Conservation (phyloP, 2,888 invertebrate genomes). For the Timandra comae region DNA sequence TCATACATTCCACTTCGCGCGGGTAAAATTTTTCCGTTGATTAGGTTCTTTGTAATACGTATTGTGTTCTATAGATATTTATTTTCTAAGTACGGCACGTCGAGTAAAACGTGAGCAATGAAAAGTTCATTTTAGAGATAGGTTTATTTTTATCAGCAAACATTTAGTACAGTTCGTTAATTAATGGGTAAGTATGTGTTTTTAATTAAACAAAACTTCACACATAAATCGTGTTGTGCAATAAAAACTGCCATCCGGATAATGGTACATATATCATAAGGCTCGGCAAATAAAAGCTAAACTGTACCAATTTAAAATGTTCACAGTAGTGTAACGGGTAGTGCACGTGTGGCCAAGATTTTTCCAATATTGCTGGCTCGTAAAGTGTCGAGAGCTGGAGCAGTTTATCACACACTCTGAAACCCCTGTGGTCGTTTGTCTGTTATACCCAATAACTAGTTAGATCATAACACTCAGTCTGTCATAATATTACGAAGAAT, state of each 20-base stretch:
- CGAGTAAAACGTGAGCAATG: too few relatives aligned
- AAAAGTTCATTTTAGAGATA: too few relatives aligned
- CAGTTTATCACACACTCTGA: slow-evolving; percentile 38
- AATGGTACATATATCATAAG: slow-evolving; percentile 14
- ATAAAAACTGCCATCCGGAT: slow-evolving; percentile 7
- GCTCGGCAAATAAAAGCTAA: slow-evolving; percentile 15
- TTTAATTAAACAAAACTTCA: slow-evolving; percentile 4
- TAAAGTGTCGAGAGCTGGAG: slow-evolving; percentile 37
- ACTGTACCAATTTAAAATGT: slow-evolving; percentile 15
- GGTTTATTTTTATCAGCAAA: too few relatives aligned
- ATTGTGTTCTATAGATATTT: too few relatives aligned
- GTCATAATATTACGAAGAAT: slow-evolving; percentile 11
- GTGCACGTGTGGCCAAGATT: slow-evolving; percentile 57
- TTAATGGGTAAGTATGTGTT: too few relatives aligned
- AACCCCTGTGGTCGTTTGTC: slow-evolving; percentile 2
- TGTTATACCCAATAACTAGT: slow-evolving; percentile 4
- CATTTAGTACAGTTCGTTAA: too few relatives aligned
- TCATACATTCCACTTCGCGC: too few relatives aligned
- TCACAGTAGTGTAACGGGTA: slow-evolving; percentile 33
- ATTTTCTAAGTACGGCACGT: too few relatives aligned
- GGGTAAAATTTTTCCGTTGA: too few relatives aligned
- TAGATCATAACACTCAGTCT: slow-evolving; percentile 1
- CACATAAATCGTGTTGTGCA: slow-evolving; percentile 5
- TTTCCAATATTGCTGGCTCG: slow-evolving; percentile 58
- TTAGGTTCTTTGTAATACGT: too few relatives aligned